Evolutionary conservation across 2,888 invertebrate genomes (phyloP).

Genomic region (Exocentrus adspersus): DNA sequence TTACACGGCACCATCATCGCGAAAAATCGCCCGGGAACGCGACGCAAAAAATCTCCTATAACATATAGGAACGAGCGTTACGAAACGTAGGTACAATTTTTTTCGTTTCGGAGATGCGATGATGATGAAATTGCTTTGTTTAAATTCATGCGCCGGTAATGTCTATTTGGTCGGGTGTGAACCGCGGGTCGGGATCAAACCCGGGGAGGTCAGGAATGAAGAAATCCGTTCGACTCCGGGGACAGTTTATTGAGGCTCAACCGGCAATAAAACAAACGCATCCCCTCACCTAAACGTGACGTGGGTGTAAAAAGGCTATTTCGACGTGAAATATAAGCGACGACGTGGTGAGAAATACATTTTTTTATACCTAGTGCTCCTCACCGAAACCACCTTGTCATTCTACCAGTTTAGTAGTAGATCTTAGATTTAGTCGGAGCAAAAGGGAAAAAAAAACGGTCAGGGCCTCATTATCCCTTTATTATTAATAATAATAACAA

Average conservation of each 20-base stretch:
- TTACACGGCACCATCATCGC: constrained; percentile 1
- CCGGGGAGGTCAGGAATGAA: constrained; percentile 26
- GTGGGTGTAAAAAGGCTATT: constrained; percentile 10
- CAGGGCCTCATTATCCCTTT: constrained; percentile 7
- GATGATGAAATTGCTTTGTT: no score
- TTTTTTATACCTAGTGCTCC: no score
- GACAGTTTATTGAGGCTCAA: constrained; percentile 32
- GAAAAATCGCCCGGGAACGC: neutral
- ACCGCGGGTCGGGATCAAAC: neutral
- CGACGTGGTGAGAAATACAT: no score
- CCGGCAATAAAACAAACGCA: constrained; percentile 33
- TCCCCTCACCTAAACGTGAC: constrained; percentile 31
- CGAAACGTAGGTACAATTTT: no score
- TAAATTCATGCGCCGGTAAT: no score
- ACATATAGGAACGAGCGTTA: no score
- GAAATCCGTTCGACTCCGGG: constrained; percentile 25
- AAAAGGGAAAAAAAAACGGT: neutral
- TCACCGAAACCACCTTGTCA: no score
- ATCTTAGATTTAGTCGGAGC: no score
- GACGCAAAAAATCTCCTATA: no score
- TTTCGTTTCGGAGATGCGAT: no score
- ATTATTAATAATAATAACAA: constrained; percentile 25
- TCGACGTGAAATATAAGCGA: no score
- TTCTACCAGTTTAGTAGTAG: no score
- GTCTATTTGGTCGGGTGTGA: constrained; percentile 8